Percentiles rank a stretch among this genome's conserved stretches.
Evolutionary conservation across 1,140 invertebrate species (phyloP).

Genomic region (Linepithema humile): DNA sequence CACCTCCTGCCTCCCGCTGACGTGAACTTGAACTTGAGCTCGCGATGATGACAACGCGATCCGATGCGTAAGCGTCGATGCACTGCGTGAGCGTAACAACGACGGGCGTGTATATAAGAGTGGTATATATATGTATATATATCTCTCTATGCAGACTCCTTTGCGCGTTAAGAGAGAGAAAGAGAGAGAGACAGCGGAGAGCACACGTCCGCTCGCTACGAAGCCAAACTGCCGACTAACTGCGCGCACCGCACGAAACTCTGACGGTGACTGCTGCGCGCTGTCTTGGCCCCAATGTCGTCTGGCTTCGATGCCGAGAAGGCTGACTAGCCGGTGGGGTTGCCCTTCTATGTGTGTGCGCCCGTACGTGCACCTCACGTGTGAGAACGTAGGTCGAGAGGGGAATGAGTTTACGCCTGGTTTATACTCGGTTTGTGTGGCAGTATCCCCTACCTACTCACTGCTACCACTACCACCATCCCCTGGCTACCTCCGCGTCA

Average conservation of each 20-base stretch:
- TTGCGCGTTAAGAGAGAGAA: background rate
- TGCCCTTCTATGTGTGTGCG: conserved; percentile 14
- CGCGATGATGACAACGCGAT: conserved; percentile 32
- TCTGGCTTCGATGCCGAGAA: conserved; percentile 73
- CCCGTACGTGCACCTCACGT: conserved; percentile 19
- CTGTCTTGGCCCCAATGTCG: conserved; percentile 77
- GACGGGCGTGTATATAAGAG: background rate
- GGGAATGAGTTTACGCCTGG: conserved; percentile 71
- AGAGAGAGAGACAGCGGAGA: background rate
- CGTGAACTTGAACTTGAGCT: too few species aligned
- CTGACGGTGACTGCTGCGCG: conserved; percentile 62
- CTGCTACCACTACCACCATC: conserved; percentile 22
- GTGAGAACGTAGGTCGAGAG: conserved; percentile 20
- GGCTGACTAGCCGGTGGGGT: conserved; percentile 60
- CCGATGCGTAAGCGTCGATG: conserved; percentile 21
- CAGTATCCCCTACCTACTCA: background rate
- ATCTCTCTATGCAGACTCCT: background rate
- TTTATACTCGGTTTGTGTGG: conserved; percentile 71
- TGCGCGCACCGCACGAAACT: conserved; percentile 72
- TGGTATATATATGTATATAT: background rate
- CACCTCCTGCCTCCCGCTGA: background rate
- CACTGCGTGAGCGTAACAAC: background rate
- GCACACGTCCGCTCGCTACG: conserved; percentile 75
- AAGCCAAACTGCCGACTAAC: conserved; percentile 80
- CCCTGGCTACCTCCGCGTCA: conserved; percentile 59